Conservation (phyloP, 1,140 invertebrate genomes). For the Semibalanus balanoides region DNA sequence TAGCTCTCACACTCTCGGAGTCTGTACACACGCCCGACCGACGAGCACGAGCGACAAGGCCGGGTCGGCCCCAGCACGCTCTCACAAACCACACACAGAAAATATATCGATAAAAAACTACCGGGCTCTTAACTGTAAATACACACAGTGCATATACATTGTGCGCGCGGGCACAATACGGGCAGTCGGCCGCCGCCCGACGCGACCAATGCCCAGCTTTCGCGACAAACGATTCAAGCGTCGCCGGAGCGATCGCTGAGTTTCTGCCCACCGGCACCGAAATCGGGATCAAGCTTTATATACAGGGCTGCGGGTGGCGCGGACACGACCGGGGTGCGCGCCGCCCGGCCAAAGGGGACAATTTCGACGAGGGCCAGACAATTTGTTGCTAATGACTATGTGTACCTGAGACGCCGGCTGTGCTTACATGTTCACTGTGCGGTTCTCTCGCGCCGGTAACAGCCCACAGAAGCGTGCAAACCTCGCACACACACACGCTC, state of each 20-base stretch:
- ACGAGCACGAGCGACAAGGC: neutral
- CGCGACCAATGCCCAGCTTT: neutral
- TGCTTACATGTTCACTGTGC: neutral
- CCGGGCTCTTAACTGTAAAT: neutral
- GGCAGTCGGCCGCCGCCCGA: too few species aligned
- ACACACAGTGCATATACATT: neutral
- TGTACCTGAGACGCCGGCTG: neutral
- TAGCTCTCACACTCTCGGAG: too few species aligned
- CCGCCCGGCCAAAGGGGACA: neutral
- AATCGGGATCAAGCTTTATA: neutral
- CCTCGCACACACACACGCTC: neutral
- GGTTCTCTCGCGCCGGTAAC: neutral
- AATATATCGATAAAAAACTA: constrained; percentile 3
- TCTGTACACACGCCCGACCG: neutral
- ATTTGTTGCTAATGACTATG: constrained; percentile 2
- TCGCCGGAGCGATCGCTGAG: neutral
- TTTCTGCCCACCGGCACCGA: neutral
- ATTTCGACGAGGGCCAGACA: neutral
- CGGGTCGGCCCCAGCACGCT: too few species aligned
- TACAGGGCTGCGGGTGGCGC: neutral
- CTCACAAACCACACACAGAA: neutral
- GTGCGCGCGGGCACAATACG: neutral
- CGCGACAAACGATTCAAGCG: neutral
- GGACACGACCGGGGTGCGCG: neutral
- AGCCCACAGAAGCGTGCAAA: neutral